Evolutionary conservation across 2,113 vertebrate species (phyloP).

Genomic region (Chaetorhynchus papuensis): DNA sequence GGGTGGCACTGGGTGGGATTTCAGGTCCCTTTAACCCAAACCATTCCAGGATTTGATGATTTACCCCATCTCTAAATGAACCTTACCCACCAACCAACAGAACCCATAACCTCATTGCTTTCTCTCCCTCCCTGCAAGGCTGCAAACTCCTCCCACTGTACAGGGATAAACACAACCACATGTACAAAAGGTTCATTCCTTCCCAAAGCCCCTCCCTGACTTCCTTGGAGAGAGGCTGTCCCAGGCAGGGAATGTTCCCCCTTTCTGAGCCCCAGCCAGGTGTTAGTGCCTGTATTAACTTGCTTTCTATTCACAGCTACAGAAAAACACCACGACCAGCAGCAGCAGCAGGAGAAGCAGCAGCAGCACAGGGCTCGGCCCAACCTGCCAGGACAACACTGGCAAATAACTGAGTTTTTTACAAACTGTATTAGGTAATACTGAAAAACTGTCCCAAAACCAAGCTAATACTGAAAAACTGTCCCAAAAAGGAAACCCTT

Average conservation of each 20-base stretch:
- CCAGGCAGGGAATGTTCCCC: not conserved
- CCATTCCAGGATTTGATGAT: not conserved
- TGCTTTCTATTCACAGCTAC: not conserved
- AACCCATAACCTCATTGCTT: not conserved
- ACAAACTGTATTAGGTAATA: no score
- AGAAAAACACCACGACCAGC: not conserved
- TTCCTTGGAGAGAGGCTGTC: not conserved
- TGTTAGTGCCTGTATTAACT: accelerated
- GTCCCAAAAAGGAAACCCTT: not conserved
- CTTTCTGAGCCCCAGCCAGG: not conserved
- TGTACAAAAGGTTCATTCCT: accelerated
- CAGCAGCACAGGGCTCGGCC: not conserved
- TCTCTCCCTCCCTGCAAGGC: not conserved
- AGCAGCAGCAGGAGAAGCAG: not conserved
- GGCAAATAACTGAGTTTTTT: not conserved
- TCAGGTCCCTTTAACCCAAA: not conserved
- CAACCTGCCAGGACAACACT: not conserved
- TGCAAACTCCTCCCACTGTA: not conserved
- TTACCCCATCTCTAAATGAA: not conserved
- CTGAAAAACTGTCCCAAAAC: not conserved
- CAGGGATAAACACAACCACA: not conserved
- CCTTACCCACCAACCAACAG: not conserved
- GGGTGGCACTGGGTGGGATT: accelerated
- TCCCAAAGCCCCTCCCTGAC: not conserved
- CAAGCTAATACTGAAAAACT: not conserved